Evolutionary conservation across 2,113 vertebrate genomes (phyloP).

Genomic region (Sylvia atricapilla): DNA sequence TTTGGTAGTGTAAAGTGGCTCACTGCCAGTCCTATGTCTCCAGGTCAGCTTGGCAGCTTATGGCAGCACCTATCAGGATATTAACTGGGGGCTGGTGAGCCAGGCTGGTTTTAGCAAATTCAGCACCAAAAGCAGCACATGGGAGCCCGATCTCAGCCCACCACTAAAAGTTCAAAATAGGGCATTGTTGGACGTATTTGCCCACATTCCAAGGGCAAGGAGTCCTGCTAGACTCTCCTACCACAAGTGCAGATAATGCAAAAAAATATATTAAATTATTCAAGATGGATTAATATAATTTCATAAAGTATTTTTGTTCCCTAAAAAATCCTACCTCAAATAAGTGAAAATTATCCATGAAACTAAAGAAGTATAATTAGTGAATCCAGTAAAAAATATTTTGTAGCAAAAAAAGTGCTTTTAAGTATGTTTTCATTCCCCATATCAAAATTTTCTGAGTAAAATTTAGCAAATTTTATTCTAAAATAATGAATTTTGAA

Average conservation of each 20-base stretch:
- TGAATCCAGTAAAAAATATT: neutral
- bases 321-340: neutral
- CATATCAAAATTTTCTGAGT: neutral
- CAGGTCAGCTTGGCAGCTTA: neutral
- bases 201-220: neutral
- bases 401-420: neutral
- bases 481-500: neutral
- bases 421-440: neutral
- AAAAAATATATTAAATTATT: neutral
- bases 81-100: neutral
- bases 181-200: neutral
- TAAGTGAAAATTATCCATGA: neutral
- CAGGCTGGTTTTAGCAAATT: neutral
- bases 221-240: neutral
- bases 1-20: neutral
- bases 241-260: neutral
- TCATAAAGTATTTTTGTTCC: neutral
- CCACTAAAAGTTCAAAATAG: neutral
- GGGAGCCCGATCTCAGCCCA: neutral
- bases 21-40: neutral
- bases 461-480: neutral
- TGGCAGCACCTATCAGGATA: neutral
- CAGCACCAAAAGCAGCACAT: neutral
- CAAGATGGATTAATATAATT: neutral
- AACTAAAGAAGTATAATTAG: neutral